Conservation (phyloP, 2,113 vertebrate species). For the Hippocampus zosterae region DNA sequence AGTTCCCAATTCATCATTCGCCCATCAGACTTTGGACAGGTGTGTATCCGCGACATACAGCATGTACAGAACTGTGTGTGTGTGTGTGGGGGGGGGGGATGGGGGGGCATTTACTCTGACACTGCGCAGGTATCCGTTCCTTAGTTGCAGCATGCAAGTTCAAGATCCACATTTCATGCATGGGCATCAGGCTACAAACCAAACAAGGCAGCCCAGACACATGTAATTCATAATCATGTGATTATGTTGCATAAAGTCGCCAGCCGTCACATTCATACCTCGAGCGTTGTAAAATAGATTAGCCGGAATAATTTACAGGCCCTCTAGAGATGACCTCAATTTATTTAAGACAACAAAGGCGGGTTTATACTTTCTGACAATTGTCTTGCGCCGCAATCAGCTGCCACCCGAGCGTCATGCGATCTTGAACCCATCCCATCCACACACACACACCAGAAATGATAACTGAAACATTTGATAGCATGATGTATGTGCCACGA, state of each 20-base stretch:
- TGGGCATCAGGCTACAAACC: conserved; percentile 41
- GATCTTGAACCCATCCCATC: neutral
- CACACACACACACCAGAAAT: conserved; percentile 34
- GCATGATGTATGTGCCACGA: conserved; percentile 55
- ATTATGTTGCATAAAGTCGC: conserved; percentile 40
- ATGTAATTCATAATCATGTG: conserved; percentile 35
- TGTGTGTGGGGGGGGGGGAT: conserved; percentile 2
- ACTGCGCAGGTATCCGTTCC: conserved; percentile 51
- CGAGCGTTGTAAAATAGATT: conserved; percentile 40
- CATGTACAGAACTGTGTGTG: conserved; percentile 29
- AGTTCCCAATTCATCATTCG: conserved; percentile 38
- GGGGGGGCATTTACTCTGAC: conserved; percentile 10
- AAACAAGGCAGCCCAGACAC: conserved; percentile 41
- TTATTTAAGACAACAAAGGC: conserved; percentile 32
- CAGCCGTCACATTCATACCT: conserved; percentile 18
- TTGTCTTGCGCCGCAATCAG: conserved; percentile 38
- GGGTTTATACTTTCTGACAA: conserved; percentile 42
- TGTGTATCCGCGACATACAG: conserved; percentile 36
- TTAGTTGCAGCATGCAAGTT: conserved; percentile 26
- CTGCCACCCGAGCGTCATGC: conserved; percentile 34
- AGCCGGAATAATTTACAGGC: conserved; percentile 50
- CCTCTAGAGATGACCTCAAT: conserved; percentile 6
- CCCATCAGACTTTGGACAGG: conserved; percentile 44
- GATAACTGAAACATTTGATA: conserved; percentile 61
- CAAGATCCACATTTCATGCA: conserved; percentile 29